Evolutionary conservation across 2,888 invertebrate genomes (phyloP).

Genomic region (Beris chalybata): DNA sequence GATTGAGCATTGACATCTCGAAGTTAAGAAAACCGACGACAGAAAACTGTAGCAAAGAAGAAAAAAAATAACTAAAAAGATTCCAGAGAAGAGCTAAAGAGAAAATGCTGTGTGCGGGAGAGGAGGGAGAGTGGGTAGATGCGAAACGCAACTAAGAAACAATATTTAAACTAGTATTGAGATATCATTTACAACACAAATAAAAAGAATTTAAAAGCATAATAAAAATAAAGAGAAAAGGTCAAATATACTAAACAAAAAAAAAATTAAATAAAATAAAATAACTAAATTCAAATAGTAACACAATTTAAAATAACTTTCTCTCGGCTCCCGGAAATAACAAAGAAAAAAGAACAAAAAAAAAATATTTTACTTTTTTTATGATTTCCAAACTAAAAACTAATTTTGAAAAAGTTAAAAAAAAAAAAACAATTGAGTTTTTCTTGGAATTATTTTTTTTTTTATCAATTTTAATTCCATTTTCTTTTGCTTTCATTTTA

Average conservation of each 20-base stretch:
- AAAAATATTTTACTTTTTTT: slow-evolving; percentile 15
- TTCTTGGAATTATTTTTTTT: background rate
- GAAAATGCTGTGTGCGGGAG: background rate
- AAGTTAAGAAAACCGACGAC: background rate
- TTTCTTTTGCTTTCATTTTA: too few relatives aligned
- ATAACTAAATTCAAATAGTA: slow-evolving; percentile 10
- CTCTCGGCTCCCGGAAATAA: background rate
- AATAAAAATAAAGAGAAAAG: background rate
- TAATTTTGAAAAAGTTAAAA: slow-evolving; percentile 11
- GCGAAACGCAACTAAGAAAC: background rate
- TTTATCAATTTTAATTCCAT: too few relatives aligned
- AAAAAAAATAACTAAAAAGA: background rate
- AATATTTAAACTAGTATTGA: background rate
- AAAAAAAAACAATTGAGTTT: slow-evolving; percentile 6
- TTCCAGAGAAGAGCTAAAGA: too few relatives aligned
- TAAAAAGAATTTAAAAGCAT: too few relatives aligned
- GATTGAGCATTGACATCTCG: slow-evolving; percentile 53
- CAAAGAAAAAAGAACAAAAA: slow-evolving; percentile 4
- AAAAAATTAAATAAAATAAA: background rate
- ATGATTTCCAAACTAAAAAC: slow-evolving; percentile 17
- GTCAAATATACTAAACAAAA: background rate
- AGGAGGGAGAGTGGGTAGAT: background rate
- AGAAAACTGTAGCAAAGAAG: slow-evolving; percentile 1
- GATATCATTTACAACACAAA: too few relatives aligned
- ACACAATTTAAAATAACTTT: slow-evolving; percentile 12